Evolutionary conservation across 1,140 invertebrate species (phyloP), one percentile per base, ranked within the genome.

Genomic region (Meloidogyne chitwoodi): DNA sequence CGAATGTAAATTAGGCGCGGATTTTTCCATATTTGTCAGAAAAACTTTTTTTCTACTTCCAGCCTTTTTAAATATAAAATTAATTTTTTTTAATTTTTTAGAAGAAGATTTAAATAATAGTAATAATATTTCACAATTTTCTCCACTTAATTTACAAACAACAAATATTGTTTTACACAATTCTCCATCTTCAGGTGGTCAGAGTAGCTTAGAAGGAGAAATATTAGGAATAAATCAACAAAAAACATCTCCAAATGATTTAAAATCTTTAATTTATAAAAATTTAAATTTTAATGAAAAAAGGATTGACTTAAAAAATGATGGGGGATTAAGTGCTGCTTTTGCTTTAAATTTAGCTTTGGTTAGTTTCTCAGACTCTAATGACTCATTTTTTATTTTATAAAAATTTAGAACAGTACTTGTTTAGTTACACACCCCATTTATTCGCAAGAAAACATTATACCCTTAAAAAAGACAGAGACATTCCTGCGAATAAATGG

Each of bases 151-250:
- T 22, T 22, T 67, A 41, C 29, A 34, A 38, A n/a, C 71, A 34
- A 44, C 48, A 10, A 44, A 44, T 38, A 38, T 38, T 22, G n/a
- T 61, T 24, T 22, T 73, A 34, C 71, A 73, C 24, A 73, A 73
- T 38, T 73, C 71, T 61, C 71, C 71, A n/a, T 73, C 71, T 38
- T 73, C 71, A 19, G 61, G 56, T 16, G 71, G 71, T 6, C 56
- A 64, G n/a, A 61, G 64, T 41, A 73, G 71, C 38, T 63, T 29
- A 34, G 71, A 73, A 11, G n/a, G 48, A 8, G 48, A 3, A 19
- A 56, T 56, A n/a, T 4, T 3, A 38, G 62, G 62, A 24, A 10
- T 6, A 31, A 16, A 66, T 4, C 27, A 38, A 38, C 64, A 41
- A 67, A 41, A 31, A 26, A 48, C 71, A 11, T 56, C 48, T 1